These are phyloP conservation scores for Ardeotis arabs DNA, from an alignment of 2,113 vertebrate species.

Conservation along the genomic window DNA sequence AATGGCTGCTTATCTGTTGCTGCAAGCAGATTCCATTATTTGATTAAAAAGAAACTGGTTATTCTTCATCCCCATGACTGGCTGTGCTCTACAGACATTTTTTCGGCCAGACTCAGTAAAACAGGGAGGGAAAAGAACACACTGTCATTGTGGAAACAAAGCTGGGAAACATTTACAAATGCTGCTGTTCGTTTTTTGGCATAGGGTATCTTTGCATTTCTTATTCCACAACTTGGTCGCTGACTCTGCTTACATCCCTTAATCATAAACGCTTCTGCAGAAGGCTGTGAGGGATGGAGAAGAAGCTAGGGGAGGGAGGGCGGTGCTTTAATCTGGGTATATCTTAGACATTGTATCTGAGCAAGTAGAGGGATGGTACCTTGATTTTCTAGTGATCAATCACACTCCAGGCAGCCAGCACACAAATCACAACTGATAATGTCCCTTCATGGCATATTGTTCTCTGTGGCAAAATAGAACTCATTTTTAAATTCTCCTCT, in stretches of 20 bases:
- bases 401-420: not conserved
- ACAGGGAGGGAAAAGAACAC: not conserved
- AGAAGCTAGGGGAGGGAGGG: not conserved
- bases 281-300: not conserved
- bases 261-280: not conserved
- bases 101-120: not conserved
- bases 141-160: not conserved
- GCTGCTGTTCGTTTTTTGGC: not conserved
- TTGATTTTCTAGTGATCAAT: conserved; percentile 15
- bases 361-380: not conserved
- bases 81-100: not conserved
- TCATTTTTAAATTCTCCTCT: not conserved
- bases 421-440: conserved; percentile 11
- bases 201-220: not conserved
- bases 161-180: not conserved
- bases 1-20: conserved; percentile 33
- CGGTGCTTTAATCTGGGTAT: not conserved
- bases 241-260: not conserved
- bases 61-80: not conserved
- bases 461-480: not conserved
- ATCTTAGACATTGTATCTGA: not conserved
- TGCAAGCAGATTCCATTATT: conserved; percentile 54
- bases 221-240: not conserved
- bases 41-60: conserved; percentile 32
- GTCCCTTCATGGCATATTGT: not conserved